Percentiles rank a stretch among this genome's conserved stretches.
phyloP scores from a whole-genome alignment of 2,113 vertebrate genomes.

The Oncorhynchus tshawytscha region DNA sequence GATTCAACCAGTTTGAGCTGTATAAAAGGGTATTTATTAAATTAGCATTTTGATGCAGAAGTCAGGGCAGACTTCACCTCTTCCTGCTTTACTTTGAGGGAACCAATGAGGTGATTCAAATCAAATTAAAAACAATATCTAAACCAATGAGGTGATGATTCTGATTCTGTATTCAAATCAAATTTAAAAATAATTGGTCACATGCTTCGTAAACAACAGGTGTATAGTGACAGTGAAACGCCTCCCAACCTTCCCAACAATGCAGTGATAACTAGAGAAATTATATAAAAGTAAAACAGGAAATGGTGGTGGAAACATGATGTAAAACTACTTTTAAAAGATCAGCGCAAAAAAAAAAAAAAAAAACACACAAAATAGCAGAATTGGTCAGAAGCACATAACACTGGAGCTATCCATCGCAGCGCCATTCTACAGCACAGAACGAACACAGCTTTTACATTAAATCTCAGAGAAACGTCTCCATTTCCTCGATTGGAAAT shows the following conservation, averaged over 20 bases:
- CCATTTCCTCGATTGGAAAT: slow-evolving; percentile 28
- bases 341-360: too few species aligned
- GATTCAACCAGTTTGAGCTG: slow-evolving; percentile 40
- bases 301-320: too few species aligned
- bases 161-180: slow-evolving; percentile 2
- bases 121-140: slow-evolving; percentile 10
- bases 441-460: neutral
- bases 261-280: too few species aligned
- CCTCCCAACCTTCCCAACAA: too few species aligned
- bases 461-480: slow-evolving; percentile 21
- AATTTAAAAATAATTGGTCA: too few species aligned
- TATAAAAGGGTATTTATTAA: slow-evolving; percentile 33
- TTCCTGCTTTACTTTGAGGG: slow-evolving; percentile 37
- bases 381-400: too few species aligned
- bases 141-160: slow-evolving; percentile 26
- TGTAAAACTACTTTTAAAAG: too few species aligned
- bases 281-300: too few species aligned
- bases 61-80: slow-evolving; percentile 59
- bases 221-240: too few species aligned
- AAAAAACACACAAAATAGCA: too few species aligned
- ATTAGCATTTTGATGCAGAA: slow-evolving; percentile 10
- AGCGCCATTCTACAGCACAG: neutral
- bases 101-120: slow-evolving; percentile 24
- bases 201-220: too few species aligned
- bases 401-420: too few species aligned